Evolutionary conservation across 92 coral and sea anemone species (phyloP), one percentile per base, ranked within the genome.

Genomic region (Plumapathes pennacea): DNA sequence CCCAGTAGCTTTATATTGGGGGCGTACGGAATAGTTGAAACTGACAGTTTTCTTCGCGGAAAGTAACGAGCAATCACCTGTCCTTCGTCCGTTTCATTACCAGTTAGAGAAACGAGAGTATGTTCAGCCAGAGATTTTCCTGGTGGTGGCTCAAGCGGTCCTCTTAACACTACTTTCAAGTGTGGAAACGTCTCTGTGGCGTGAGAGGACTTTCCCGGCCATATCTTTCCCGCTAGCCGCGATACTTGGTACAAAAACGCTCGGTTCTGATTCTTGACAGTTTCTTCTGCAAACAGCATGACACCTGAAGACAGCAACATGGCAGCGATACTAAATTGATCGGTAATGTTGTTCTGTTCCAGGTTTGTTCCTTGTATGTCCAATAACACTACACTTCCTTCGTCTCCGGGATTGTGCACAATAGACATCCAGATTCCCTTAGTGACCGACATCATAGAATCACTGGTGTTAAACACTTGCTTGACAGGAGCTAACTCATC

Each of bases 291-390:
- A 42, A 82, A 82, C 25, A 82, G 69, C 38, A 60, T 61, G 42
- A 76, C 36, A 12, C 77, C 84, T 14, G 89, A 82, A n/a, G 84
- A 82, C 54, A 82, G 24, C 17, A 82, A 21, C 1, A 61, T 52
- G 8, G 89, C 53, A 64, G 76, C 69, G 38, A 76, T 76, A 48
- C 89, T 82, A 25, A 76, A 23, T n/a, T 77, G 82, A 30, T 76
- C 75, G 0, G 89, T 82, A 34, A 37, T 53, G 0, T 54, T 80
- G 58, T 76, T 67, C 39, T 82, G 50, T 1, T 84, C 89, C 10
- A 76, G 30, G 15, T 82, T 60, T 1, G 80, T 68, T 46, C 89
- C 89, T 45, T 76, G 79, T 3, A 72, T 78, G 70, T 82, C 89
- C 50, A 82, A 20, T 19, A 82, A 48, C 11, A 82, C 27, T 2